Evolutionary conservation across 2,797 vertebrate species (phyloP), one percentile per base, ranked within the genome.

Genomic region (Hippoglossus hippoglossus): DNA sequence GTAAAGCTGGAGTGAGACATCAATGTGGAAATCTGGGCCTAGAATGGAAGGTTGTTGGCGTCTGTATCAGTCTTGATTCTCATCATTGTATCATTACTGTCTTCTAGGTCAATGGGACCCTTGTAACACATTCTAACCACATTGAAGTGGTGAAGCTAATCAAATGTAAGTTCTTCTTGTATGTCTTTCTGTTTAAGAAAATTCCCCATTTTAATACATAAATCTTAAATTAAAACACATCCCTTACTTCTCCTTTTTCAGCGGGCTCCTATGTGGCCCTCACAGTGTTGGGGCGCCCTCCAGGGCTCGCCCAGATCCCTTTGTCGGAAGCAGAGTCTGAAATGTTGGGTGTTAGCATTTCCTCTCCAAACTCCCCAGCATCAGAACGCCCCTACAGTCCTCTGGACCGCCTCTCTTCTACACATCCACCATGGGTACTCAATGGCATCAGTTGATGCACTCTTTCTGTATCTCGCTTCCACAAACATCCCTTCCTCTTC

Each of bases 231-330:
- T 34, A 15, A 61, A 39, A 73, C 21, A 50, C 1, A 62, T 13
- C 6, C 21, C 11, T 4, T 1, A 1, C 6, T 73, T 44, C 39
- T 68, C 24, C 21, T 46, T 75, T 25, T 77, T 3, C 25, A 98
- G 97, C 97, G 75, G 97, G 97, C 81, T 98, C 97, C 87, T 98
- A 97, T 96, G 97, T 98, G 94, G 97, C 97, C 86, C 97, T 98
- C 83, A 98, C 97, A 75, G 96, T 98, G 64, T 94, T 98, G 94
- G 97, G 97, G 82, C 96, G 97, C 67, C 97, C 97, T 26, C 95
- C 96, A 1, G 96, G 96, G 85, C 95, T 96, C 15, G 94, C 97
- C 86, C 97, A 99, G 90, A 95, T 99, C 80, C 96, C 97, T 13
- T 83, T 99, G 52, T 94, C 96, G 2, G 96, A 98, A 82, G 93